Base-by-base conservation (phyloP, 2,797 vertebrate genomes). In the Chaunax sp. region DNA sequence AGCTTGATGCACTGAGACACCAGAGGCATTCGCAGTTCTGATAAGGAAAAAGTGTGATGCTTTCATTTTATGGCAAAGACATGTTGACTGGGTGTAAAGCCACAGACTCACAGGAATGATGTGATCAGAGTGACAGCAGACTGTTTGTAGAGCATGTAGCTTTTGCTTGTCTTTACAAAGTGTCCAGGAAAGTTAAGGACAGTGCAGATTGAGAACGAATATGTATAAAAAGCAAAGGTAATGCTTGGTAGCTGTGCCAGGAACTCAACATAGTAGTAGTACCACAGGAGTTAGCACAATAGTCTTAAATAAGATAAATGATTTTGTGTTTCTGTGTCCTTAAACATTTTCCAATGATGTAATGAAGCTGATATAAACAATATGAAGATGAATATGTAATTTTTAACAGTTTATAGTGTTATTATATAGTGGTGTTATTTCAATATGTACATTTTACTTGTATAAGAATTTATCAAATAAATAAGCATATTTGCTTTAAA, bases 1-100 rank as follows among this genome's bases (percentile, higher is more conserved):
- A 66, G 60, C 76, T 68, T 83, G 71, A 86, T 83, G 76, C 75
- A 68, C 72, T 43, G 62, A 79, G 77, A 79, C 75, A 84, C 78
- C 77, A 69, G 73, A 87, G 77, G 86, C 59, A 49, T 64, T 78
- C 64, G 81, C 57, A 65, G 79, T 68, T 80, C 67, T 90, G 80
- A 80, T 76, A 80, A 45, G 64, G 65, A 80, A 78, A 81, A 77
- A 81, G 55, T 77, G 64, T 64, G 59, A 82, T 64, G 63, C 49
- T 74, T 81, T 84, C 43, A 57, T 67, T 73, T 78, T 79, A 69
- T 72, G 52, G 63, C 58, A 64, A 69, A 66, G 67, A 64, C 64
- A 71, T 60, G 70, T 64, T 63, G 57, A 64, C 69, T 60, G 53
- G 40, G 38, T 69, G 51, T 60, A 65, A 58, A 70, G 40, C 77